These are phyloP conservation scores for Lasioglossum baleicum DNA, from an alignment of 1,140 invertebrate genomes.

Conservation along the genomic window DNA sequence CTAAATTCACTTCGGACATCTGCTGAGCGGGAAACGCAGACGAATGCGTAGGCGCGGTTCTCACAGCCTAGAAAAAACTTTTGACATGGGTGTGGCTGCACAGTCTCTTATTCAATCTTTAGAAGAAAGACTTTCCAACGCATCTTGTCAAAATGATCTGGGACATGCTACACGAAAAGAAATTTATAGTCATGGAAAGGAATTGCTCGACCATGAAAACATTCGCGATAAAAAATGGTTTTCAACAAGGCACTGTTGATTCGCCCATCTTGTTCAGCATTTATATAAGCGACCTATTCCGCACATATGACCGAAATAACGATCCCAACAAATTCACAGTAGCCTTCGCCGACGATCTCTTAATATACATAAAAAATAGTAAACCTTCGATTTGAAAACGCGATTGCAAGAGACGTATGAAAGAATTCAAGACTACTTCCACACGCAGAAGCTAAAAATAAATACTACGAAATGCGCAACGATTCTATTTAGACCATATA, in stretches of 20 bases:
- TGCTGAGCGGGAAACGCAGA: too few relatives aligned
- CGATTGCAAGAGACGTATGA: background rate
- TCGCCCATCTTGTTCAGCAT: constrained; percentile 10
- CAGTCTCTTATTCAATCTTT: constrained; percentile 2
- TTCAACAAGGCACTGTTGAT: too few relatives aligned
- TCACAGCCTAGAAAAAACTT: too few relatives aligned
- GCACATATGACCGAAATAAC: constrained; percentile 11
- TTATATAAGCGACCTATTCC: background rate
- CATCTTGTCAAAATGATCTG: constrained; percentile 4
- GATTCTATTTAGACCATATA: background rate
- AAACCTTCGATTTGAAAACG: background rate
- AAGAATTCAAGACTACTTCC: too few relatives aligned
- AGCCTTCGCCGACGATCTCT: constrained; percentile 3
- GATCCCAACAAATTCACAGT: background rate
- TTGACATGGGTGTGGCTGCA: too few relatives aligned
- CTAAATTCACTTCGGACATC: too few relatives aligned
- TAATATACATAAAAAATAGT: background rate
- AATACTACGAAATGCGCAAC: background rate
- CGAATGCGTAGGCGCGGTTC: too few relatives aligned
- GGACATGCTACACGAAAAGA: background rate
- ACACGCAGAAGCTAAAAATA: background rate
- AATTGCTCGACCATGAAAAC: too few relatives aligned
- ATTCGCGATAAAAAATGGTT: too few relatives aligned
- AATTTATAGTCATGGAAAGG: too few relatives aligned
- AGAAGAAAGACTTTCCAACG: background rate